These are phyloP conservation scores for Kryptolebias marmoratus DNA, from an alignment of 2,113 vertebrate species.

Conservation along the genomic window DNA sequence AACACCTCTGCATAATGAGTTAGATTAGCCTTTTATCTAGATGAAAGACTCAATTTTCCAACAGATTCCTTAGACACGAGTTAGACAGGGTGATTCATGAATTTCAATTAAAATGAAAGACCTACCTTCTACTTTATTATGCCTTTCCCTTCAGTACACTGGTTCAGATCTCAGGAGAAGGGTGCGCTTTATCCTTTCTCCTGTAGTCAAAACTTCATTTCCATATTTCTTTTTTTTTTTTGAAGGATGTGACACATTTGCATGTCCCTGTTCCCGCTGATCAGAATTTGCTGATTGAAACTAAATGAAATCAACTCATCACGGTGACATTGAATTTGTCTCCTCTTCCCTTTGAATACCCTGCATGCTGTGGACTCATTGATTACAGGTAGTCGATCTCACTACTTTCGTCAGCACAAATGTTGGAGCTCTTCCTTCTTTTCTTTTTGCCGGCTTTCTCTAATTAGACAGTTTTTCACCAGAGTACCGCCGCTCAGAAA, in stretches of 20 bases:
- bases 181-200: conserved; percentile 66
- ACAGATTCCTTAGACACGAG: conserved; percentile 79
- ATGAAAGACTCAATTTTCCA: conserved; percentile 83
- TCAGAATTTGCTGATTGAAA: conserved; percentile 83
- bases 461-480: conserved; percentile 68
- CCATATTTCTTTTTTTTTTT: conserved; percentile 68
- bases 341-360: conserved; percentile 70
- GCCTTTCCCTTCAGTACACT: conserved; percentile 71
- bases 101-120: conserved; percentile 85
- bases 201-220: conserved; percentile 79
- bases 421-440: conserved; percentile 39
- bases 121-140: conserved; percentile 79
- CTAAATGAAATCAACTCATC: conserved; percentile 79
- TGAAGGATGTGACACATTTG: conserved; percentile 77
- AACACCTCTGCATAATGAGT: conserved; percentile 83
- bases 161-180: conserved; percentile 76
- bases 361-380: conserved; percentile 71
- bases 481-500: conserved; percentile 67
- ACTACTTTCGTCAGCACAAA: conserved; percentile 79
- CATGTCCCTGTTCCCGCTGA: conserved; percentile 76
- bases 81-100: conserved; percentile 80
- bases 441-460: conserved; percentile 47
- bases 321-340: conserved; percentile 77
- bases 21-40: conserved; percentile 84
- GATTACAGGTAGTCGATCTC: conserved; percentile 79